Evolutionary conservation across 2,797 vertebrate genomes (phyloP).

Genomic region (Yasuhikotakia modesta): DNA sequence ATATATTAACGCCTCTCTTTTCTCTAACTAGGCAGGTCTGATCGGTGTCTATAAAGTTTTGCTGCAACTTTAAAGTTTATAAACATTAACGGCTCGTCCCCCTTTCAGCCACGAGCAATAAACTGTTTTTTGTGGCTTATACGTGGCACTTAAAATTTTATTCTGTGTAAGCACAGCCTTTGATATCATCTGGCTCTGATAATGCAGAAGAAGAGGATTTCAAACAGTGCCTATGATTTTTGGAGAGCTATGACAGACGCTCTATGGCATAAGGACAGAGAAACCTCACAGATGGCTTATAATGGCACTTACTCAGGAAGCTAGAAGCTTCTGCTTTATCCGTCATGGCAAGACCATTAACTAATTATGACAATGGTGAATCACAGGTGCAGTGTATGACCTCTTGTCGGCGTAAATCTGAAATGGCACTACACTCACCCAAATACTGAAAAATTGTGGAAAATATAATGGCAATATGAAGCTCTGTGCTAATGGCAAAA

Average conservation of each 20-base stretch:
- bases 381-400: conserved; percentile 41
- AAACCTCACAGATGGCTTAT: conserved; percentile 59
- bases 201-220: conserved; percentile 49
- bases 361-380: conserved; percentile 55
- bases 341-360: conserved; percentile 55
- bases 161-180: conserved; percentile 32
- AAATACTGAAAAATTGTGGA: conserved; percentile 8
- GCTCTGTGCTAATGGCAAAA: conserved; percentile 2
- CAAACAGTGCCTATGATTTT: conserved; percentile 51
- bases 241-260: conserved; percentile 49
- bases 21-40: background rate
- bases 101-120: conserved; percentile 18
- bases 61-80: background rate
- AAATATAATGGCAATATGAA: conserved; percentile 36
- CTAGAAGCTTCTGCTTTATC: conserved; percentile 55
- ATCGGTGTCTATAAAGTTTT: background rate
- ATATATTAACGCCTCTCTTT: background rate
- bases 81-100: background rate
- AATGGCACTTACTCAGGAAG: conserved; percentile 60
- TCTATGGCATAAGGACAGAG: conserved; percentile 41
- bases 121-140: conserved; percentile 27
- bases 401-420: conserved; percentile 36
- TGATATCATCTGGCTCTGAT: conserved; percentile 44
- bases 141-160: conserved; percentile 33
- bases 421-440: conserved; percentile 21